These are phyloP conservation scores for Tridacna gigas DNA, from an alignment of 2,888 invertebrate genomes.

Conservation along the genomic window DNA sequence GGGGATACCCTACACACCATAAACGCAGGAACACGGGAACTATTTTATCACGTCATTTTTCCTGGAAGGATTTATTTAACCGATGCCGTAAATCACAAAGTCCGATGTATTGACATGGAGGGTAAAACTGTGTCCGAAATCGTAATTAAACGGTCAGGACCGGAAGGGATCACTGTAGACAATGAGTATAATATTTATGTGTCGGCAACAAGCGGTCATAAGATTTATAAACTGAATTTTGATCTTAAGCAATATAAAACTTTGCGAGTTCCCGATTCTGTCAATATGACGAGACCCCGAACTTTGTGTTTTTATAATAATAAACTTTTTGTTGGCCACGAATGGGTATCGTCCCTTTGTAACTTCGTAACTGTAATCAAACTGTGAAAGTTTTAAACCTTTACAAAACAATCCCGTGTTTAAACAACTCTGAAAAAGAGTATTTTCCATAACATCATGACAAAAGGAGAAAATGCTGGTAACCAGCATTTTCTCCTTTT, in stretches of 20 bases:
- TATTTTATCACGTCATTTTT: neutral
- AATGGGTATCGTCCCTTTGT: neutral
- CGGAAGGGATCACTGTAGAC: slow-evolving; percentile 1
- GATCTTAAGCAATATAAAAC: neutral
- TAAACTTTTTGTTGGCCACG: neutral
- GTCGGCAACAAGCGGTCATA: neutral
- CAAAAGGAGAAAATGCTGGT: too few species aligned
- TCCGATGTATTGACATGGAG: neutral
- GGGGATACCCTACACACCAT: too few species aligned
- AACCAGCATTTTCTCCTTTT: too few species aligned
- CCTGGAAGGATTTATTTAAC: neutral
- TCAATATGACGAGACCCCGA: too few species aligned
- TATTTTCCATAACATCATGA: too few species aligned
- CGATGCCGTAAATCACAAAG: neutral
- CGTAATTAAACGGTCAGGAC: neutral
- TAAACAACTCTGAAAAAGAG: too few species aligned
- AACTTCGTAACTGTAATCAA: neutral
- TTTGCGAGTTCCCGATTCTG: neutral
- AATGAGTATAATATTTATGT: neutral
- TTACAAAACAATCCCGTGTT: too few species aligned
- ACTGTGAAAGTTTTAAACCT: neutral
- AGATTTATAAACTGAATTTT: neutral
- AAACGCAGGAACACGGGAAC: too few species aligned
- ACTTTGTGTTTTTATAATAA: neutral
- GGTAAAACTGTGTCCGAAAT: neutral